These are phyloP conservation scores for Glossosoma conforme DNA, from an alignment of 1,140 invertebrate genomes.

Conservation along the genomic window DNA sequence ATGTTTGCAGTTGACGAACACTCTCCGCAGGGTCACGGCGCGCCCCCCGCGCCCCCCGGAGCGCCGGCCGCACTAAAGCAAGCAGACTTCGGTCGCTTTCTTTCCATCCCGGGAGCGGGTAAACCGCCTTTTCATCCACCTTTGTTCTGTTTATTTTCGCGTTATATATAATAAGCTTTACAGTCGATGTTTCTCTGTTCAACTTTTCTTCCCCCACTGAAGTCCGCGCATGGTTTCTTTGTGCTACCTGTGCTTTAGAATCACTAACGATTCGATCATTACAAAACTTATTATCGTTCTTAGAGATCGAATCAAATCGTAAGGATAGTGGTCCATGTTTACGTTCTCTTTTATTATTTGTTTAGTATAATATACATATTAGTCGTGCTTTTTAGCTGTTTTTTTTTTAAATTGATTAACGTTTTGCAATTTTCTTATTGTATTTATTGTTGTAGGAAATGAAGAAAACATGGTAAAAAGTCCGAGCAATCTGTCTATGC, in stretches of 20 bases:
- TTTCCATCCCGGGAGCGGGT: constrained; percentile 65
- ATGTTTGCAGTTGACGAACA: constrained; percentile 55
- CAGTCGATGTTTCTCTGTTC: constrained; percentile 8
- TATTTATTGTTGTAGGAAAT: constrained; percentile 34
- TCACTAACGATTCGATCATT: too few relatives aligned
- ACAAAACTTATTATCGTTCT: too few relatives aligned
- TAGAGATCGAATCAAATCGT: too few relatives aligned
- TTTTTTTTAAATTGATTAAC: neutral
- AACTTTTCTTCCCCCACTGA: neutral
- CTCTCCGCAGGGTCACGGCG: constrained; percentile 42
- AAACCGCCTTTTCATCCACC: constrained; percentile 35
- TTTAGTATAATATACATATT: neutral
- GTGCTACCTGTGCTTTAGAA: too few relatives aligned
- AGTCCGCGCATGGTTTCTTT: too few relatives aligned
- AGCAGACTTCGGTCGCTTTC: constrained; percentile 65
- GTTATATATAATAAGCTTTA: constrained; percentile 4
- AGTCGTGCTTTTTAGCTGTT: neutral
- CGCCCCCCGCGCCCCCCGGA: constrained; percentile 28
- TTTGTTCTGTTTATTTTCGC: constrained; percentile 21
- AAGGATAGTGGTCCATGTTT: too few relatives aligned
- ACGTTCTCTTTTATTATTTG: neutral
- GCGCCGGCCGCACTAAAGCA: constrained; percentile 42
- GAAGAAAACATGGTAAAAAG: constrained; percentile 66
- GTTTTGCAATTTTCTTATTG: neutral
- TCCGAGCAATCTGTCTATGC: constrained; percentile 73